These are phyloP conservation scores for Peribatodes rhomboidaria DNA, from an alignment of 2,888 invertebrate genomes.

Conservation along the genomic window DNA sequence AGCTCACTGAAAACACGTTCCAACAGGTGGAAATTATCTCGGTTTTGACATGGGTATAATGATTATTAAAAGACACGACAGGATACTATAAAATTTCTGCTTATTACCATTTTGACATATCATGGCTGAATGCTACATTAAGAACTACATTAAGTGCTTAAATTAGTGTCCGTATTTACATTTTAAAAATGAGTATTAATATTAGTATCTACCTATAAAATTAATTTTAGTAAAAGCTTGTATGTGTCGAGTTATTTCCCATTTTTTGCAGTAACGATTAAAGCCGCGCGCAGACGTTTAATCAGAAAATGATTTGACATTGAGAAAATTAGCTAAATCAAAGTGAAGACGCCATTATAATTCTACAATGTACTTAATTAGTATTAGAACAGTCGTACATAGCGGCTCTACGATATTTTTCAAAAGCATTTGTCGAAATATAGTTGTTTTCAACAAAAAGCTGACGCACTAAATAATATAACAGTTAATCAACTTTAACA, in stretches of 20 bases:
- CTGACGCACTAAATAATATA: slow-evolving; percentile 26
- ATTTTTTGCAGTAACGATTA: no score
- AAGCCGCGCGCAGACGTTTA: no score
- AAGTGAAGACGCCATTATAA: no score
- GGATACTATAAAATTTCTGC: slow-evolving; percentile 8
- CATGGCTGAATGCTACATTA: neutral
- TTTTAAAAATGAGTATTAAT: no score
- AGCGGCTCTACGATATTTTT: neutral
- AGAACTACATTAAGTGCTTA: neutral
- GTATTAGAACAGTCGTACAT: no score
- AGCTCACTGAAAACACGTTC: neutral
- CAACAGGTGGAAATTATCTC: slow-evolving; percentile 17
- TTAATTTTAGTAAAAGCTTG: no score
- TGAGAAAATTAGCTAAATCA: no score
- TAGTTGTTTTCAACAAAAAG: slow-evolving; percentile 23
- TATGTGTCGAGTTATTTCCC: no score
- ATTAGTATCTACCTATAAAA: no score
- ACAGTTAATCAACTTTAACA: slow-evolving; percentile 36
- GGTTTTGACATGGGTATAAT: slow-evolving; percentile 3
- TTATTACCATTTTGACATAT: neutral
- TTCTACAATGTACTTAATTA: no score
- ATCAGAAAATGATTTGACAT: no score
- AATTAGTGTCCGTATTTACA: no score
- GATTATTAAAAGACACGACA: slow-evolving; percentile 17
- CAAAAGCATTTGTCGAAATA: neutral